These are phyloP conservation scores for Caloenas nicobarica DNA, from an alignment of 2,113 vertebrate genomes.

Conservation along the genomic window DNA sequence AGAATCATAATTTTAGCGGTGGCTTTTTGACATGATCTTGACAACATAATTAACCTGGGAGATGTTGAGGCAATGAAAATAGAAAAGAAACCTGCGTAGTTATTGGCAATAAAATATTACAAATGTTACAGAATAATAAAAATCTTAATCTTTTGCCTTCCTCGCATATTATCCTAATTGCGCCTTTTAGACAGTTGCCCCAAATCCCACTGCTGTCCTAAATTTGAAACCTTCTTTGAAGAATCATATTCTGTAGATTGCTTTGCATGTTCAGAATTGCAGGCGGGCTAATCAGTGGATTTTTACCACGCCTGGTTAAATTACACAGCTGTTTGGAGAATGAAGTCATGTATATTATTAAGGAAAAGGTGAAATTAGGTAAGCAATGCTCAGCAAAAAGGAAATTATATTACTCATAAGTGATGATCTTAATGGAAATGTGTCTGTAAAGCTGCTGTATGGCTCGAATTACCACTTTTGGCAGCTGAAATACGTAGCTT, in stretches of 20 bases:
- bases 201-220: not conserved
- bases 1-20: conserved; percentile 33
- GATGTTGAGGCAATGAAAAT: conserved; percentile 3
- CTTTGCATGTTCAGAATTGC: not conserved
- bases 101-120: conserved; percentile 10
- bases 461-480: not conserved
- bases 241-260: not conserved
- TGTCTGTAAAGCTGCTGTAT: not conserved
- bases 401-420: not conserved
- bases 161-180: not conserved
- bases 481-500: not conserved
- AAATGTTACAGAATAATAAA: conserved; percentile 43
- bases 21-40: conserved; percentile 40
- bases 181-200: not conserved
- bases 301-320: not conserved
- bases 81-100: not conserved
- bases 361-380: not conserved
- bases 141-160: not conserved
- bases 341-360: not conserved
- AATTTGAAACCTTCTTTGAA: not conserved
- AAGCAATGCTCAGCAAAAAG: not conserved
- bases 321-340: not conserved
- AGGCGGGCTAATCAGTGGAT: not conserved
- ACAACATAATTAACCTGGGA: conserved; percentile 64
- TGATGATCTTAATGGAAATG: not conserved